Evolutionary conservation across 1,140 invertebrate species (phyloP).

Genomic region (Drosophila arizonae): DNA sequence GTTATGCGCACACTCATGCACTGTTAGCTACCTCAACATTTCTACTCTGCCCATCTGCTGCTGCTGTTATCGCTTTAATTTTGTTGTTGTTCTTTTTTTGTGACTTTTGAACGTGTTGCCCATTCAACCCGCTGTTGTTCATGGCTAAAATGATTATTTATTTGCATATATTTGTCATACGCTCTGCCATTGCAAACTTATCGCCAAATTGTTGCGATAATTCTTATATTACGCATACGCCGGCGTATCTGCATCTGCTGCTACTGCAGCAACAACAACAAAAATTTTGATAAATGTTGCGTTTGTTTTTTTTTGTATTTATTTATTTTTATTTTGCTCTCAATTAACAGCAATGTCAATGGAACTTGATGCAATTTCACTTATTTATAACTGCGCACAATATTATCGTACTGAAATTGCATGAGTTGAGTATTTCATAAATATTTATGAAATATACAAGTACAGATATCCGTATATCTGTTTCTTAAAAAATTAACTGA

Average conservation of each 20-base stretch:
- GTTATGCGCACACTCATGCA: slow-evolving; percentile 2
- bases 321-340: slow-evolving; percentile 2
- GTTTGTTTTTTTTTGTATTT: not conserved
- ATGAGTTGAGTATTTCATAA: not conserved
- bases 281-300: not conserved
- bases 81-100: not conserved
- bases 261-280: too few relatives aligned
- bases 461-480: too few relatives aligned
- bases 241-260: not conserved
- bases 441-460: not conserved
- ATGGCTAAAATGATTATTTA: not conserved
- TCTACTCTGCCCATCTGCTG: not conserved
- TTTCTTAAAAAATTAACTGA: too few relatives aligned
- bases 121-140: slow-evolving; percentile 9
- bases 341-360: slow-evolving; percentile 7
- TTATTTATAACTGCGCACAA: not conserved
- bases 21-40: slow-evolving; percentile 35
- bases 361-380: slow-evolving; percentile 2
- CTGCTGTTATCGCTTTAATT: not conserved
- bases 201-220: slow-evolving; percentile 15
- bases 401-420: not conserved
- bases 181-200: slow-evolving; percentile 24
- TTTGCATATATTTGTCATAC: slow-evolving; percentile 17
- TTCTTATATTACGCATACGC: slow-evolving; percentile 19
- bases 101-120: slow-evolving; percentile 6